Base-by-base conservation (phyloP, 2,888 invertebrate species). In the Mactromeris polynyma region DNA sequence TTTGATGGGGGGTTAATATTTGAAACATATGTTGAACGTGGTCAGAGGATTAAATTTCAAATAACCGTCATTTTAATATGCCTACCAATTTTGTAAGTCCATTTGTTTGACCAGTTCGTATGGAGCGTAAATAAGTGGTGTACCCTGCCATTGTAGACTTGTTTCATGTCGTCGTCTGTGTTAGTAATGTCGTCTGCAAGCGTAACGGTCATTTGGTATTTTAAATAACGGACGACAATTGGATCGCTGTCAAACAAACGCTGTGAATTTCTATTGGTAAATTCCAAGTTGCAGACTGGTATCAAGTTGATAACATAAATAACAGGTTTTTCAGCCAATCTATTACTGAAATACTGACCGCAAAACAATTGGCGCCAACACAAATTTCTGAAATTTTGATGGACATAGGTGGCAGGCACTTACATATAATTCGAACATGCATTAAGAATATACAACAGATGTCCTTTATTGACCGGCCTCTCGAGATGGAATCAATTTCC, bases 61-160 rank as follows among this genome's bases (percentile, higher is more conserved):
- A 73, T 87, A 87, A 87, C 82, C 58, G 86, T 78, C 77, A 78
- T 87, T 83, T 86, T 87, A 82, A 87, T 87, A 73, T 78, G 78
- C 54, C 31, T 26, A 46, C 33, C 69, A 81, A 81, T 69, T 86
- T 73, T 36, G 36, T 69, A n/a, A 46, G 42, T 58, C 51, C 79
- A 31, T 82, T 78, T 78, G 82, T 51, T 82, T 82, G 86, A 58
- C 73, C 51, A 78, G 69, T n/a, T 46, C 51, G 73, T 14, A 31
- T 33, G 21, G 33, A 78, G 73, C n/a, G n/a, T 36, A 51, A 83
- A 77, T 54, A 51, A 40, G 58, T 73, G 21, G n/a, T 33, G 26
- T 26, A 17, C 33, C 11, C 38, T 64, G 14, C 36, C 42, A 21
- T 3, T 42, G 38, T 83, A 83, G 83, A 73, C 83, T 69, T 42